These are phyloP conservation scores for Dreissena polymorpha DNA, from an alignment of 1,140 invertebrate species.

Conservation along the genomic window DNA sequence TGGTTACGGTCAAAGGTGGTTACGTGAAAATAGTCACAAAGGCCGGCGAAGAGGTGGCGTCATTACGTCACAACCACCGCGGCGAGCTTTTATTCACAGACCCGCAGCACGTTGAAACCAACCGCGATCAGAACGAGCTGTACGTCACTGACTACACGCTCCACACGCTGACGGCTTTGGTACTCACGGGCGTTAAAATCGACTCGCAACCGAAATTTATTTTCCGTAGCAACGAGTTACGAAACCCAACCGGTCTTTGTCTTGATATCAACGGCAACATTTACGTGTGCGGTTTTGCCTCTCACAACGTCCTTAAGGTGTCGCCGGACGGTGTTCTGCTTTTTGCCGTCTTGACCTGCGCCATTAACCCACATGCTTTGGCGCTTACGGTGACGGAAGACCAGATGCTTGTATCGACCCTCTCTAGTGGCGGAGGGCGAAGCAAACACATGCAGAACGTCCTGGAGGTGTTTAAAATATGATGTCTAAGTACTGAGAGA, in stretches of 20 bases:
- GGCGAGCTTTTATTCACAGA: conserved; percentile 43
- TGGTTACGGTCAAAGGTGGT: conserved; percentile 47
- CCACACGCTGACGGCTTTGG: conserved; percentile 32
- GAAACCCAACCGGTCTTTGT: conserved; percentile 45
- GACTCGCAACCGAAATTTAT: conserved; percentile 49
- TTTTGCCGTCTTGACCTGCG: conserved; percentile 19
- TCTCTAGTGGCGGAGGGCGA: not conserved
- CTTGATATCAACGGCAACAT: conserved; percentile 35
- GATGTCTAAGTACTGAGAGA: not conserved
- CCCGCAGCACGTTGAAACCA: conserved; percentile 47
- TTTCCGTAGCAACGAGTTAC: conserved; percentile 43
- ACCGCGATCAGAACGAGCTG: conserved; percentile 34
- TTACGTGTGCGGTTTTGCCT: conserved; percentile 45
- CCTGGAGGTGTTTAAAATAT: conserved; percentile 44
- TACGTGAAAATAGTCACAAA: conserved; percentile 49
- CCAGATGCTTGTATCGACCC: conserved; percentile 22
- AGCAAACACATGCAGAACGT: conserved; percentile 47
- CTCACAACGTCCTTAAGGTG: conserved; percentile 44
- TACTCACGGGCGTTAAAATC: conserved; percentile 31
- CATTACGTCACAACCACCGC: conserved; percentile 38
- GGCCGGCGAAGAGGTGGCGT: conserved; percentile 50
- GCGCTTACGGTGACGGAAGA: conserved; percentile 31
- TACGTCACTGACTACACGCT: conserved; percentile 49
- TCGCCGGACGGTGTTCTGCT: conserved; percentile 37
- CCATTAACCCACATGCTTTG: conserved; percentile 44